These are phyloP conservation scores for Bactericera cockerelli DNA, from an alignment of 1,140 invertebrate genomes.

Conservation along the genomic window DNA sequence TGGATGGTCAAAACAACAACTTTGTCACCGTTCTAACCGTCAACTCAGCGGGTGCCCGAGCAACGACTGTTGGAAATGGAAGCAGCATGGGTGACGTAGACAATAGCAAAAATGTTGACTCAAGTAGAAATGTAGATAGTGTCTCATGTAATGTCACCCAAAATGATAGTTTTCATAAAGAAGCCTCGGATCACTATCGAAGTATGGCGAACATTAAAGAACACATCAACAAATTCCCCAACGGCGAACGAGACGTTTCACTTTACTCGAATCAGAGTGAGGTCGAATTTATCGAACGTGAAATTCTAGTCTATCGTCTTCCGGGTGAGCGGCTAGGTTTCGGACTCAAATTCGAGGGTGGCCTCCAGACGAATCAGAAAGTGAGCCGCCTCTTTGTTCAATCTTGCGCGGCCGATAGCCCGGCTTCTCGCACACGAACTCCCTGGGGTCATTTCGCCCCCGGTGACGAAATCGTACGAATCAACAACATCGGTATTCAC, in stretches of 20 bases:
- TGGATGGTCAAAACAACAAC: constrained; percentile 26
- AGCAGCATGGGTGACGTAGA: not conserved
- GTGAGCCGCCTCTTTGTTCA: constrained; percentile 66
- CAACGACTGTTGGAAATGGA: constrained; percentile 21
- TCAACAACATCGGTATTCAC: constrained; percentile 57
- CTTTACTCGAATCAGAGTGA: not conserved
- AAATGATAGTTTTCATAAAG: constrained; percentile 20
- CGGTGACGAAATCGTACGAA: constrained; percentile 75
- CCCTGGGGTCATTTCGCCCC: constrained; percentile 64
- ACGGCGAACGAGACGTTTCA: not conserved
- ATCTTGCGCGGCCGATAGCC: constrained; percentile 73
- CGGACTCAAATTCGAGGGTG: constrained; percentile 81
- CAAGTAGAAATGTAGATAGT: not conserved
- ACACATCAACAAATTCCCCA: not conserved
- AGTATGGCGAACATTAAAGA: constrained; percentile 3
- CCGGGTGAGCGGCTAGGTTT: constrained; percentile 80
- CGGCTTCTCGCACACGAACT: constrained; percentile 57
- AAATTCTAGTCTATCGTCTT: constrained; percentile 63
- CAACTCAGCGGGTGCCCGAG: constrained; percentile 27
- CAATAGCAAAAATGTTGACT: not conserved
- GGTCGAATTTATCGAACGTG: constrained; percentile 35
- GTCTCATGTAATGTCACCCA: not conserved
- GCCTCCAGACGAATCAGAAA: constrained; percentile 54
- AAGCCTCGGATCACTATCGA: constrained; percentile 25
- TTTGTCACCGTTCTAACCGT: constrained; percentile 36